phyloP scores from a whole-genome alignment of 2,888 invertebrate species.

The Agonum fuliginosum region DNA sequence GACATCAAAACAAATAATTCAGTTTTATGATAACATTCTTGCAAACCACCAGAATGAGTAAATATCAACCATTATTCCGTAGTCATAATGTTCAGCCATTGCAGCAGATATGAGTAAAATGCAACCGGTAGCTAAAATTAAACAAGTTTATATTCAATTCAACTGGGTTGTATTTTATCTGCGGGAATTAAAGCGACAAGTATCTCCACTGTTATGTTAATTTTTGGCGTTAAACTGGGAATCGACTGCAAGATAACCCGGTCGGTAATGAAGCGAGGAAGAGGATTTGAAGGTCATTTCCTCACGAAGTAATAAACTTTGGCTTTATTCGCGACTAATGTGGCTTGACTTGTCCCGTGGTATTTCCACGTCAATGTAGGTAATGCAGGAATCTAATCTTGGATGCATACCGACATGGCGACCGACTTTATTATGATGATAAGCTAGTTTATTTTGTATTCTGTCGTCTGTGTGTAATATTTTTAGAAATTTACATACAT shows the following conservation, averaged over 20 bases:
- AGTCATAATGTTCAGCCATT: background rate
- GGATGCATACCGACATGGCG: constrained; percentile 27
- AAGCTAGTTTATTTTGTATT: constrained; percentile 20
- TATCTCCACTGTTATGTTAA: constrained; percentile 48
- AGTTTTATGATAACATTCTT: background rate
- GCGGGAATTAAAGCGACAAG: constrained; percentile 26
- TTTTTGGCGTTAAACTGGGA: constrained; percentile 34
- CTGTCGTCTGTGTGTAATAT: too few relatives aligned
- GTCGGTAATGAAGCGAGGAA: constrained; percentile 28
- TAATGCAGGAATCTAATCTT: constrained; percentile 34
- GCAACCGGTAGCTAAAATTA: constrained; percentile 4
- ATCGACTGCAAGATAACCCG: constrained; percentile 42
- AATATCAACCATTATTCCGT: background rate
- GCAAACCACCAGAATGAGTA: background rate
- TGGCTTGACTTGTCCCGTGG: constrained; percentile 40
- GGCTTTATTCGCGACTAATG: constrained; percentile 40
- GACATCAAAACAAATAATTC: background rate
- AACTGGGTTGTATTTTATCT: constrained; percentile 22
- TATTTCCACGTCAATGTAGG: constrained; percentile 38
- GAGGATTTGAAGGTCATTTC: constrained; percentile 34
- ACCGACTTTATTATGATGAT: constrained; percentile 41
- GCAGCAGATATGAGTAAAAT: constrained; percentile 24
- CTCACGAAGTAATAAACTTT: constrained; percentile 33
- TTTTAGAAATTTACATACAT: too few relatives aligned
- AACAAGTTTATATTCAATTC: constrained; percentile 43